Evolutionary conservation across 2,113 vertebrate genomes (phyloP), one percentile per base, ranked within the genome.

Genomic region (Halichoeres trimaculatus): DNA sequence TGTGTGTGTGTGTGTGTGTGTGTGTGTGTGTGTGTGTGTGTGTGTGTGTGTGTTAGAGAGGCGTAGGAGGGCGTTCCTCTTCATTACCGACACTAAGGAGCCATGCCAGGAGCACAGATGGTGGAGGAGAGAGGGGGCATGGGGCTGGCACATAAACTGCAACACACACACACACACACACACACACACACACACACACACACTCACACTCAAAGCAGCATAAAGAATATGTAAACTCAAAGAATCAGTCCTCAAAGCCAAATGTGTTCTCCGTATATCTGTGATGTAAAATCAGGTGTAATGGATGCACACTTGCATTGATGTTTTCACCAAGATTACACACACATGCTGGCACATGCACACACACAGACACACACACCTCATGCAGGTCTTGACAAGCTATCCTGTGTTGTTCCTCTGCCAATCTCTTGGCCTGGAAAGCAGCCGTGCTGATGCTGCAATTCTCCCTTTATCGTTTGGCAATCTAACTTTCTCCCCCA

Each of bases 51-150:
- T 12, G 60, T n/a, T 24, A 45, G 45, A 14, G 8, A 5, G 13
- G 36, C 45, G 0, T 30, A 36, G 30, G n/a, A 9, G 55, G 55
- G 47, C n/a, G 79, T 83, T 80, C 78, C 79, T 84, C 82, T 92
- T 86, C 79, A 91, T 90, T 88, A 86, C 60, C 59, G 16, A 56
- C 66, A 72, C 68, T 67, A 69, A 76, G 76, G 70, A 85, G 69
- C 64, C 82, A 53, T 89, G 91, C 85, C 91, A 91, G 81, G 47
- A 79, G 84, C 78, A 73, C 89, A 91, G 91, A 91, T 88, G 89
- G 87, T 63, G 65, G 59, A 80, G 71, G 59, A 80, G 75, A 89
- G 76, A 61, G 30, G 70, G 80, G 69, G 68, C 47, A 77, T 16
- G 10, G 45, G 30, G 60, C 64, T 88, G 84, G 73, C 80, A 84